phyloP scores from a whole-genome alignment of 1,140 invertebrate genomes.

The Drosophila albomicans region DNA sequence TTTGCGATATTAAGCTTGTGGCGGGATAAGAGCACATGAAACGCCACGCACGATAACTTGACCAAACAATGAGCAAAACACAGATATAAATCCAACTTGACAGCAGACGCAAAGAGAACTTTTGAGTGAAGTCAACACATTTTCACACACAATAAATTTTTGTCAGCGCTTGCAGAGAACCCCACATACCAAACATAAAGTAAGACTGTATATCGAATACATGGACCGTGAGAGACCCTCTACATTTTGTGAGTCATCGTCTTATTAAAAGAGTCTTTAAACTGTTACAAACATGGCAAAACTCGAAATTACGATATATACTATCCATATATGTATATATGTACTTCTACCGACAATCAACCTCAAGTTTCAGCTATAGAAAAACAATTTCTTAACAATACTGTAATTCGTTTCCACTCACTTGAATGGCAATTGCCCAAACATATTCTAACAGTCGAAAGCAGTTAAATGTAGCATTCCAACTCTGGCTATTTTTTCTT shows the following conservation, averaged over 20 bases:
- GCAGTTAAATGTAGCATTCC: no score
- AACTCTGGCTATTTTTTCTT: background rate
- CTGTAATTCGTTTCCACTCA: no score
- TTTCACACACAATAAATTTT: constrained; percentile 83
- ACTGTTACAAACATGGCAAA: no score
- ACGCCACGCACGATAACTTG: constrained; percentile 72
- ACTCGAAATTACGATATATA: no score
- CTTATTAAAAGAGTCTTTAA: no score
- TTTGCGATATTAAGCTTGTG: constrained; percentile 46
- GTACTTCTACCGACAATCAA: no score
- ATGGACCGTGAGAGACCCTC: constrained; percentile 6
- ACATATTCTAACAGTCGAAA: no score
- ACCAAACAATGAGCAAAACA: constrained; percentile 61
- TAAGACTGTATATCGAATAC: constrained; percentile 3
- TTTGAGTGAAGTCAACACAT: constrained; percentile 82
- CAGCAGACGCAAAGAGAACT: constrained; percentile 59
- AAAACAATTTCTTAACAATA: no score
- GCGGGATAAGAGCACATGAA: constrained; percentile 50
- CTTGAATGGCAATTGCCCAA: no score
- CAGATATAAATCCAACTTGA: constrained; percentile 78
- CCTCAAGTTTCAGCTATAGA: no score
- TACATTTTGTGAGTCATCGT: no score
- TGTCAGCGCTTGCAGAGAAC: constrained; percentile 67
- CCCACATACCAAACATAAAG: constrained; percentile 16
- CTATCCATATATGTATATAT: no score